Percentiles rank a stretch among this genome's conserved stretches.
phyloP scores from a whole-genome alignment of 30 jellyfish, hydroid and myxozoan species.

The Pseudorhiza aurosa region DNA sequence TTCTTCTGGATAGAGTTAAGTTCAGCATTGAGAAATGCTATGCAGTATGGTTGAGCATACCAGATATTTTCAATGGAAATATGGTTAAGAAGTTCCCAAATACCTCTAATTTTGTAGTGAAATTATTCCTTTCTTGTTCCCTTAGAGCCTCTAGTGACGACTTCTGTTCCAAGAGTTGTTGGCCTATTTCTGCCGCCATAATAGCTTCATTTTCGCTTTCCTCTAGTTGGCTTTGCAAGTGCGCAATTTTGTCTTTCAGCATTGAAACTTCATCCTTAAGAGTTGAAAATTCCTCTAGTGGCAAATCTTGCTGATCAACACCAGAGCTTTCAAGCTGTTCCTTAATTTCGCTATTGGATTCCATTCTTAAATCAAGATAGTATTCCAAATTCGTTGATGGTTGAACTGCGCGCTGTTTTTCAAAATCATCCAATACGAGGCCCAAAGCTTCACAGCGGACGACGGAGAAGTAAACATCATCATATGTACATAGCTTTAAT shows the following conservation, averaged over 20 bases:
- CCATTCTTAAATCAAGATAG: not conserved
- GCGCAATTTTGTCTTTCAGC: conserved; percentile 59
- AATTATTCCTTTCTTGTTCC: conserved; percentile 50
- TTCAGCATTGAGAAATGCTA: no score
- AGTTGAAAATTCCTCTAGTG: conserved; percentile 1
- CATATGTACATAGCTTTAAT: no score
- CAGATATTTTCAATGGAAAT: no score
- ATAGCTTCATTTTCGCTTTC: conserved; percentile 49
- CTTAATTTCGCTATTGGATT: not conserved
- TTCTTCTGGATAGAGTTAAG: no score
- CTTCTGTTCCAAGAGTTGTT: conserved; percentile 39
- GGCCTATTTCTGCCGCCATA: conserved; percentile 69
- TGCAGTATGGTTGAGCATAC: no score
- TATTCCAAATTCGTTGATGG: conserved; percentile 12
- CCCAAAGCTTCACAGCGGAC: conserved; percentile 1
- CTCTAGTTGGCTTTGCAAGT: conserved; percentile 54
- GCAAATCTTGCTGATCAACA: not conserved
- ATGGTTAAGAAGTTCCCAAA: no score
- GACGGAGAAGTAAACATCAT: no score
- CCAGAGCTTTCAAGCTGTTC: not conserved
- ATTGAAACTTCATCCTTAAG: conserved; percentile 34
- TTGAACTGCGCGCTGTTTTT: conserved; percentile 16
- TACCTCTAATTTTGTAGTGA: conserved; percentile 59
- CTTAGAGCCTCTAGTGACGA: conserved; percentile 35
- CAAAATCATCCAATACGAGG: conserved; percentile 12